Evolutionary conservation across 2,888 invertebrate genomes (phyloP).

Genomic region (Hirtodrosophila trivittata): DNA sequence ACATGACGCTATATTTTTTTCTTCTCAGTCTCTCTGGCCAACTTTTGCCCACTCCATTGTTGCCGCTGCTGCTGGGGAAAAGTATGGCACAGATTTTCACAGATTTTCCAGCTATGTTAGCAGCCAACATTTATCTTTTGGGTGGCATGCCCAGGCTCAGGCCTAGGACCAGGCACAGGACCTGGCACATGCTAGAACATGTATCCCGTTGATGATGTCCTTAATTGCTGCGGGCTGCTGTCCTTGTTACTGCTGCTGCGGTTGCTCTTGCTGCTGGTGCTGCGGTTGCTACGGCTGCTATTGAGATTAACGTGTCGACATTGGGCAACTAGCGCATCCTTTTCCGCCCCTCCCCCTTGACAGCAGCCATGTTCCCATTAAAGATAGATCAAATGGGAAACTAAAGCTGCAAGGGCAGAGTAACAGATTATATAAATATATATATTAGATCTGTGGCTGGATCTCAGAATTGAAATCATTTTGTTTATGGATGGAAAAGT

Average conservation of each 20-base stretch:
- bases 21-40: slow-evolving; percentile 24
- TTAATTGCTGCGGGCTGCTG: slow-evolving; percentile 67
- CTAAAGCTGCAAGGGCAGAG: no score
- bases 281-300: slow-evolving; percentile 14
- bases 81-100: slow-evolving; percentile 51
- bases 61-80: slow-evolving; percentile 20
- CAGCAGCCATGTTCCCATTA: not conserved
- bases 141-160: slow-evolving; percentile 20
- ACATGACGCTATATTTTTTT: slow-evolving; percentile 1
- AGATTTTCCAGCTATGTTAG: slow-evolving; percentile 43
- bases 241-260: slow-evolving; percentile 44
- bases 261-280: slow-evolving; percentile 38
- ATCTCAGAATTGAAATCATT: no score
- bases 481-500: no score
- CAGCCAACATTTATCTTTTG: slow-evolving; percentile 58
- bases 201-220: slow-evolving; percentile 58
- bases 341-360: not conserved
- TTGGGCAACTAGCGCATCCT: slow-evolving; percentile 23
- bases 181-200: slow-evolving; percentile 16
- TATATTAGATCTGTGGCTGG: no score
- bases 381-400: no score
- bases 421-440: no score
- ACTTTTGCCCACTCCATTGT: slow-evolving; percentile 32
- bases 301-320: slow-evolving; percentile 48
- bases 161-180: no score